Evolutionary conservation across 2,888 invertebrate species (phyloP), one percentile per base, ranked within the genome.

Genomic region (Plusia festucae): DNA sequence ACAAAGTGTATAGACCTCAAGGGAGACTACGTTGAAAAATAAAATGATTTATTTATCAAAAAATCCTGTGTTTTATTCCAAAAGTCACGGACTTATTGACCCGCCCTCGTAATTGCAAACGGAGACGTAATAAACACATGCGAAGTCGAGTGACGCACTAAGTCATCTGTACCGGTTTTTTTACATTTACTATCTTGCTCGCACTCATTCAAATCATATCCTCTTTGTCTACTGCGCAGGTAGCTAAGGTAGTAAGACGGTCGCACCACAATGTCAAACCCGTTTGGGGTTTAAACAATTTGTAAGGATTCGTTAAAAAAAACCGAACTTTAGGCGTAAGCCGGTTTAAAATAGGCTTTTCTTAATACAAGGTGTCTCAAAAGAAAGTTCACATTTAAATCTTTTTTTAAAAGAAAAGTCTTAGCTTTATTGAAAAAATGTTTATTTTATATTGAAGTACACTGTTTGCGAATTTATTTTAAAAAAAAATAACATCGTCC

Each of bases 401-500:
- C 9, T 16, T 18, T 53, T 27, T 16, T 18, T 53, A 53, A 53
- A 53, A 27, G 20, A 53, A 53, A 27, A 24, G 20, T 15, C 18
- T 53, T 18, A 53, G 53, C 53, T 27, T 22, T 53, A 53, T 27
- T 30, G 32, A 16, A 57, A 30, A 30, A 54, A 53, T 34, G 44
- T 54, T 54, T 30, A 60, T 51, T 58, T 32, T 18, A 49, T 51
- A 34, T 51, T 58, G 27, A 58, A 49, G 18, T 49, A 58, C 27
- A 51, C 32, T 27, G 16, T 53, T 53, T 53, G 30, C 30, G 20
- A 51, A 51, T 51, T 51, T 51, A 51, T 51, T 51, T 51, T 22
- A 22, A 22, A 57, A 63, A 57, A 63, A 71, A 68, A 68, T 63
- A 57, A 65, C 44, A 58, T 64, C 65, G 53, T 65, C 63, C 13